Percentiles rank a stretch among this genome's conserved stretches.
phyloP scores from a whole-genome alignment of 2,888 invertebrate species.

The Siphlonurus alternatus region DNA sequence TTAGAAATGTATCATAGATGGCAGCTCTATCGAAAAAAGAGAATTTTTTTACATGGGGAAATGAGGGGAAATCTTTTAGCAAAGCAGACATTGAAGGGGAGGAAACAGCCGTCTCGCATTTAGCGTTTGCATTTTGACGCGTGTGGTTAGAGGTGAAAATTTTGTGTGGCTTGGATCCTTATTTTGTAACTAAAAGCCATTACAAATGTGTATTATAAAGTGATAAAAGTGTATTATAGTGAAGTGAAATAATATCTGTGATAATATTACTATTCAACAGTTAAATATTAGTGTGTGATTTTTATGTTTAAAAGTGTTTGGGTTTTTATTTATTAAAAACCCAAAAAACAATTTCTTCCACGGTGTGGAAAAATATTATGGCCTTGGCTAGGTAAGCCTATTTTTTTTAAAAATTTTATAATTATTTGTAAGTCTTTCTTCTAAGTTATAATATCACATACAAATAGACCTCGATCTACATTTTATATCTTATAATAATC shows the following conservation, averaged over 20 bases:
- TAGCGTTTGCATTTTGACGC: neutral
- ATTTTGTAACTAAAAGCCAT: too few species aligned
- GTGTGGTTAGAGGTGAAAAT: neutral
- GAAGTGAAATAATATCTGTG: neutral
- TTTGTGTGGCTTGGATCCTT: too few species aligned
- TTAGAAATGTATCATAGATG: too few species aligned
- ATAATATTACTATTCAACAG: too few species aligned
- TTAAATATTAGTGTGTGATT: neutral
- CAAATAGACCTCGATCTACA: too few species aligned
- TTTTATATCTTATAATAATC: too few species aligned
- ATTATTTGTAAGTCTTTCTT: too few species aligned
- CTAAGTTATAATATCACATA: too few species aligned
- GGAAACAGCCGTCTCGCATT: neutral
- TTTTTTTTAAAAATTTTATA: neutral
- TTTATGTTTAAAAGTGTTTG: neutral
- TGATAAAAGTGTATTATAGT: neutral
- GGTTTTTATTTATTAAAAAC: neutral
- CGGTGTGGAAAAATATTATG: slow-evolving; percentile 2
- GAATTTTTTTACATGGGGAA: neutral
- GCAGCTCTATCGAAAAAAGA: neutral
- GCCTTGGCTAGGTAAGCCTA: neutral
- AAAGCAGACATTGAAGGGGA: neutral
- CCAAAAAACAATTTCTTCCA: neutral
- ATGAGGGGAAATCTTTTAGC: neutral
- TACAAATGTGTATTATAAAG: neutral